Evolutionary conservation across 2,113 vertebrate genomes (phyloP).

Genomic region (Emydura subglobosa): DNA sequence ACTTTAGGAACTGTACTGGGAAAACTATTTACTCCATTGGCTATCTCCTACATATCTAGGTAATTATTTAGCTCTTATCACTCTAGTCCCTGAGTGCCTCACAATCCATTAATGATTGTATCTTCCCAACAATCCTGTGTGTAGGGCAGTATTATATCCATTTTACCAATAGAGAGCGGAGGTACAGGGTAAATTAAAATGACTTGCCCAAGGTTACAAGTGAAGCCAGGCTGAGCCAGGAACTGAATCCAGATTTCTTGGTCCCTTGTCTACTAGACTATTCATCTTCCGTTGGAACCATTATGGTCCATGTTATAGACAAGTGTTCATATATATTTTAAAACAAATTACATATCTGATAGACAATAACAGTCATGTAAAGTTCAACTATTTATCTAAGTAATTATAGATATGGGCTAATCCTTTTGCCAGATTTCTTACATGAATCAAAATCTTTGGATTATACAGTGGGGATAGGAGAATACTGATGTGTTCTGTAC

Average conservation of each 20-base stretch:
- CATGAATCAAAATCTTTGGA: no score
- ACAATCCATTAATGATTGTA: not conserved
- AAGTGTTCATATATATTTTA: not conserved
- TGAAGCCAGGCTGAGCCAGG: not conserved
- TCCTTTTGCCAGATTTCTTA: not conserved
- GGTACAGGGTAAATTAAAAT: not conserved
- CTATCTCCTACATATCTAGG: no score
- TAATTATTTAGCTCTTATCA: no score
- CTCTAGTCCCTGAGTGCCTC: no score
- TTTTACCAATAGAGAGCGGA: not conserved
- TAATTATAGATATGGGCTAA: not conserved
- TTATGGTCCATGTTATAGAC: not conserved
- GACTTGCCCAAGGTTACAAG: not conserved
- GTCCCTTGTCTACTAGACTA: constrained; percentile 1
- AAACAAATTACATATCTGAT: not conserved
- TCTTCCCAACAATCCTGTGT: not conserved
- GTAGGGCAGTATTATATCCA: not conserved
- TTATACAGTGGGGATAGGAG: not conserved
- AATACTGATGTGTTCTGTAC: not conserved
- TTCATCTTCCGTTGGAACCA: not conserved
- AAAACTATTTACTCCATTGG: no score
- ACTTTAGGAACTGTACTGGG: no score
- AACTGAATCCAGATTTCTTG: not conserved
- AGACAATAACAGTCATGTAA: not conserved
- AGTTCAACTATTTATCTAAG: not conserved